Evolutionary conservation across 2,797 vertebrate genomes (phyloP).

Genomic region (Pteropus rufus): DNA sequence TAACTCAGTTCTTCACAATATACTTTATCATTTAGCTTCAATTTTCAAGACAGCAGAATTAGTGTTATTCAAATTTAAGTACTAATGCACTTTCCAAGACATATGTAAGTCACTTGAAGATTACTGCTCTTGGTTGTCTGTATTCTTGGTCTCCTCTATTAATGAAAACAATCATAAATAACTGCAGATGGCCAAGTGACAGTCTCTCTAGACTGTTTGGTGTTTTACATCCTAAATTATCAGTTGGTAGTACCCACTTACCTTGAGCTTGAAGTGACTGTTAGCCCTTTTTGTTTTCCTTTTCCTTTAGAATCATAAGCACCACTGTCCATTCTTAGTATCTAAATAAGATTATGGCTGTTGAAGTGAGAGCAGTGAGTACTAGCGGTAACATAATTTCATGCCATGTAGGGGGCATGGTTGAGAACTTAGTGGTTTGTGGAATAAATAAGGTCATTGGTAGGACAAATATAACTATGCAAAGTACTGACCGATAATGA

Average conservation of each 20-base stretch:
- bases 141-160: not conserved
- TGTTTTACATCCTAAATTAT: not conserved
- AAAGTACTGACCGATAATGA: not conserved
- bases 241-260: not conserved
- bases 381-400: not conserved
- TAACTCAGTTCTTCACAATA: not conserved
- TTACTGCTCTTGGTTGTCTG: not conserved
- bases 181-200: not conserved
- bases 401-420: rapidly evolving
- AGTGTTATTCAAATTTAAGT: not conserved
- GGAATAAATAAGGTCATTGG: not conserved
- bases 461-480: not conserved
- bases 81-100: not conserved
- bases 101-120: not conserved
- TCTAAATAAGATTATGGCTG: not conserved
- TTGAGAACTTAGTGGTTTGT: not conserved
- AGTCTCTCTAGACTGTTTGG: not conserved
- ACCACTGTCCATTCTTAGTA: not conserved
- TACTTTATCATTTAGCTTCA: not conserved
- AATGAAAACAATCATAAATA: not conserved
- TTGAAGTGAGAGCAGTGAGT: not conserved
- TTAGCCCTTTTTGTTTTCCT: not conserved
- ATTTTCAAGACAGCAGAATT: not conserved
- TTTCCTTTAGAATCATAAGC: not conserved
- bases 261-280: not conserved